Conservation (phyloP, 1,140 invertebrate genomes). For the Sminthurinus signatus region DNA sequence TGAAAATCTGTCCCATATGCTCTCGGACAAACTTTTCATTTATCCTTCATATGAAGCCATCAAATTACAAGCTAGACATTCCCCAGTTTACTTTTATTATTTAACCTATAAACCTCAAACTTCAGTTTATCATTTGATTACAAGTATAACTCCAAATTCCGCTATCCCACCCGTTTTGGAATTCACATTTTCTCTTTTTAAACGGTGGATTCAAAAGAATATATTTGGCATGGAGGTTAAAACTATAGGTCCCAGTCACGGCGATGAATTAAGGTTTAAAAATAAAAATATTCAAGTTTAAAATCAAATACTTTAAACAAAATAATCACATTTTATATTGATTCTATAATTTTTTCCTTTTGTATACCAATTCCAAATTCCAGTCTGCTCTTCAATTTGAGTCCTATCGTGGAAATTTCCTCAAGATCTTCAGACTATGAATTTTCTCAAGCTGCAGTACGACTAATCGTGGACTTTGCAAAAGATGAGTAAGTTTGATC, state of each 20-base stretch:
- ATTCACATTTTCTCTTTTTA: neutral
- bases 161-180: neutral
- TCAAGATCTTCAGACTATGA: conserved; percentile 8
- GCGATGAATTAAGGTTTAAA: neutral
- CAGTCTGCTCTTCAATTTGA: conserved; percentile 18
- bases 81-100: conserved; percentile 25
- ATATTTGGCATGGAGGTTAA: neutral
- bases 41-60: conserved; percentile 1
- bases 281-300: neutral
- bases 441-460: conserved; percentile 23
- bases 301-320: neutral
- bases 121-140: conserved; percentile 8
- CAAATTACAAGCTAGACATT: conserved; percentile 12
- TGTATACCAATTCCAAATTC: conserved; percentile 25
- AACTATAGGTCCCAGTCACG: neutral
- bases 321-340: too few species aligned
- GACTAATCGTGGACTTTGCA: conserved; percentile 26
- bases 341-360: too few species aligned
- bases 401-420: conserved; percentile 6
- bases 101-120: conserved; percentile 10
- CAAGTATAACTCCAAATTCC: neutral
- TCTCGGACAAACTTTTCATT: conserved; percentile 15
- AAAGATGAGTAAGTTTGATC: conserved; percentile 15
- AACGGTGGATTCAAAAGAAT: neutral
- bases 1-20: conserved; percentile 19